Evolutionary conservation across 2,888 invertebrate genomes (phyloP), one percentile per base, ranked within the genome.

Genomic region (Augiades crinisus): DNA sequence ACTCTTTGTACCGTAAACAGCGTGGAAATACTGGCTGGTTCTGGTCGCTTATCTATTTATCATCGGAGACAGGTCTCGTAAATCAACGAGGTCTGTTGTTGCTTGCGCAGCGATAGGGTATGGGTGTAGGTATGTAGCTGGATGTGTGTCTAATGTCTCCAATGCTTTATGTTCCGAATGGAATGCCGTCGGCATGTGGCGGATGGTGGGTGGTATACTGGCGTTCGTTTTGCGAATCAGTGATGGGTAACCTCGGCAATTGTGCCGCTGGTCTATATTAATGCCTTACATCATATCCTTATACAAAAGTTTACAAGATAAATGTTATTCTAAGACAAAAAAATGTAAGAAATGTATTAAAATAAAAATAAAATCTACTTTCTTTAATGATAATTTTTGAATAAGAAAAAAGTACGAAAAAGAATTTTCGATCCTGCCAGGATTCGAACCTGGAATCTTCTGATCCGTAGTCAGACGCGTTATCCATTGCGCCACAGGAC

Each of bases 381-480:
- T n/a, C n/a, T n/a, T n/a, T n/a, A n/a, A n/a, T n/a, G n/a, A n/a
- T n/a, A n/a, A n/a, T n/a, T n/a, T n/a, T n/a, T n/a, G n/a, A n/a
- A n/a, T n/a, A n/a, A n/a, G n/a, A n/a, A n/a, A n/a, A n/a, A n/a
- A n/a, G n/a, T n/a, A n/a, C n/a, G n/a, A n/a, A n/a, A n/a, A n/a
- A n/a, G n/a, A n/a, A n/a, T n/a, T n/a, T n/a, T n/a, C n/a, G n/a
- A 22, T 22, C 36, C 46, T 46, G 46, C 46, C 31, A 33, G 47
- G 33, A 49, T 91, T 91, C 91, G 91, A 91, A 91, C 87, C 91
- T 92, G 92, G 90, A 91, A 91, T 91, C 90, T 91, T 91, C 91
- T 92, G 92, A 92, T 92, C 91, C 92, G 92, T 92, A 92, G 92
- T 92, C 92, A 92, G 92, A 92, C 92, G 92, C 92, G 92, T 92